Evolutionary conservation across 2,113 vertebrate genomes (phyloP).

Genomic region (Pygathrix nemaeus): DNA sequence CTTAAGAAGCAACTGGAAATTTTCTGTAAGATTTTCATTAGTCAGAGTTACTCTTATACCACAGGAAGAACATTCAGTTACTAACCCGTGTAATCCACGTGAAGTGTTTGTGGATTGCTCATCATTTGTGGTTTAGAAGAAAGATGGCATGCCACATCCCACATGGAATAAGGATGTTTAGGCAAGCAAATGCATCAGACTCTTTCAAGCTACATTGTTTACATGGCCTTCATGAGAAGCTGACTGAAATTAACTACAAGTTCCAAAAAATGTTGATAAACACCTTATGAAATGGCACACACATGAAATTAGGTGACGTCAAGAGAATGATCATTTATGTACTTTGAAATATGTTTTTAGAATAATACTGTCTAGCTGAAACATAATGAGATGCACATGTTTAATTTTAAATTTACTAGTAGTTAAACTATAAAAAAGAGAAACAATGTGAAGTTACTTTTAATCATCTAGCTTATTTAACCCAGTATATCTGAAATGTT

Average conservation of each 20-base stretch:
- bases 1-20: background rate
- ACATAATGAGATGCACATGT: background rate
- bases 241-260: background rate
- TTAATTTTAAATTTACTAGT: slow-evolving; percentile 13
- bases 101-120: background rate
- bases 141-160: background rate
- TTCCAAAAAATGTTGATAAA: slow-evolving; percentile 45
- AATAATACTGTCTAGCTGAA: background rate
- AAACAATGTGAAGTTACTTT: background rate
- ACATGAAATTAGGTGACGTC: background rate
- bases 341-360: background rate
- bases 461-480: background rate
- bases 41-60: background rate
- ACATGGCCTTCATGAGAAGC: background rate
- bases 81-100: background rate
- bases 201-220: background rate
- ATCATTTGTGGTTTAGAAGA: background rate
- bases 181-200: background rate
- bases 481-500: background rate
- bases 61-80: background rate
- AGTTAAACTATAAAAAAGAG: background rate
- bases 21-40: background rate
- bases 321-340: background rate
- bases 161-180: background rate
- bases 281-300: background rate